Conservation (phyloP, 2,113 vertebrate genomes). For the Rousettus leschenaultii region DNA sequence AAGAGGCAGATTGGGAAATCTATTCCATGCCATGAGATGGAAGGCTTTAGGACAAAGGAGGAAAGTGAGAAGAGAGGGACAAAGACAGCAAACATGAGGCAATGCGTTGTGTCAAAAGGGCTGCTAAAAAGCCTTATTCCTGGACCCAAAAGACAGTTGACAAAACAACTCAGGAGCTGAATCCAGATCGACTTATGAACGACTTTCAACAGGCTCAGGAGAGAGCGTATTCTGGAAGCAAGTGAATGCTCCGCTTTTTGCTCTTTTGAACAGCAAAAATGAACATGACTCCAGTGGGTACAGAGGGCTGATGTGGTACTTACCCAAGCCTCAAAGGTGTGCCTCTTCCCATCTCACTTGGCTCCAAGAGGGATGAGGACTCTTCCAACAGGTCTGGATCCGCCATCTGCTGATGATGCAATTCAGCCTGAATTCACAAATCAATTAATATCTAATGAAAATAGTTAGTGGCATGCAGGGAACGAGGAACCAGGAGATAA, state of each 20-base stretch:
- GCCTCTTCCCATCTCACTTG: constrained; percentile 89
- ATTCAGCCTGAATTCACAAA: constrained; percentile 93
- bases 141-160: neutral
- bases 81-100: neutral
- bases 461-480: constrained; percentile 91
- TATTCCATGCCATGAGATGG: rapidly evolving
- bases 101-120: neutral
- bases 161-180: neutral
- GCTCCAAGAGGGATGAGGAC: constrained; percentile 92
- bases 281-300: neutral
- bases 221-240: neutral
- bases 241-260: neutral
- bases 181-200: neutral
- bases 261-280: neutral
- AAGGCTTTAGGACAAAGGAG: neutral
- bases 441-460: constrained; percentile 92
- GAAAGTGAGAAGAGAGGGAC: neutral
- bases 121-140: neutral
- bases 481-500: constrained; percentile 83
- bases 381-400: constrained; percentile 98
- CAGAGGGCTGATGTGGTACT: neutral
- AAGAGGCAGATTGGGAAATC: constrained; percentile 27
- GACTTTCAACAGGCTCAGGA: neutral
- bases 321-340: constrained; percentile 95
- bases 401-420: constrained; percentile 96